Evolutionary conservation across 2,888 invertebrate species (phyloP).

Genomic region (Rutpela maculata): DNA sequence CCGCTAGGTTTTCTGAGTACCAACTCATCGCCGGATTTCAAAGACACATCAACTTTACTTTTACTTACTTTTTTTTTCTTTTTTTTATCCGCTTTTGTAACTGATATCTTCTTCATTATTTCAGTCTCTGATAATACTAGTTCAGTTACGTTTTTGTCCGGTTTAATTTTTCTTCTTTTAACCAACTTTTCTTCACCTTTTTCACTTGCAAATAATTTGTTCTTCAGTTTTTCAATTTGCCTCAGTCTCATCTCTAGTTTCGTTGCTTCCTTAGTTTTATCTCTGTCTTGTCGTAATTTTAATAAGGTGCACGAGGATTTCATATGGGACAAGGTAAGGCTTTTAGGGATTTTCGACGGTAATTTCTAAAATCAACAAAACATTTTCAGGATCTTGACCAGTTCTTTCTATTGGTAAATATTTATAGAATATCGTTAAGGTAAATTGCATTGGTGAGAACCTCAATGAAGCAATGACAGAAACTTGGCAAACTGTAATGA

Average conservation of each 20-base stretch:
- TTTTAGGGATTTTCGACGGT: slow-evolving; percentile 48
- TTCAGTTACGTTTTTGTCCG: background rate
- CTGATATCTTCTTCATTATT: background rate
- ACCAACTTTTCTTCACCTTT: background rate
- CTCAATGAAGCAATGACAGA: too few species aligned
- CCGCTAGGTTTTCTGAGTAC: background rate
- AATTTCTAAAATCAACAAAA: slow-evolving; percentile 32
- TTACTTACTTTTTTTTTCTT: background rate
- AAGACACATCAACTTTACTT: background rate
- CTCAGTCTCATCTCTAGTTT: background rate
- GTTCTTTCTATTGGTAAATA: background rate
- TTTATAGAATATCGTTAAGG: background rate
- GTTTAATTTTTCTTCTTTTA: background rate
- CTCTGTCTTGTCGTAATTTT: background rate
- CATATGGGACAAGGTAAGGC: slow-evolving; percentile 31
- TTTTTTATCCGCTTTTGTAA: background rate
- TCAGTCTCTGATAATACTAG: background rate
- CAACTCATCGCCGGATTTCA: background rate
- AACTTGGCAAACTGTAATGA: too few species aligned
- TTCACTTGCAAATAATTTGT: background rate
- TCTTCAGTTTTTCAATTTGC: background rate
- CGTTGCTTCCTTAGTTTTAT: background rate
- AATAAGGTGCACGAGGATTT: slow-evolving; percentile 19
- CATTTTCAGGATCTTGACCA: background rate
- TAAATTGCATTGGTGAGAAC: background rate